Evolutionary conservation across 2,797 vertebrate genomes (phyloP).

Genomic region (Pseudochirops corinnae): DNA sequence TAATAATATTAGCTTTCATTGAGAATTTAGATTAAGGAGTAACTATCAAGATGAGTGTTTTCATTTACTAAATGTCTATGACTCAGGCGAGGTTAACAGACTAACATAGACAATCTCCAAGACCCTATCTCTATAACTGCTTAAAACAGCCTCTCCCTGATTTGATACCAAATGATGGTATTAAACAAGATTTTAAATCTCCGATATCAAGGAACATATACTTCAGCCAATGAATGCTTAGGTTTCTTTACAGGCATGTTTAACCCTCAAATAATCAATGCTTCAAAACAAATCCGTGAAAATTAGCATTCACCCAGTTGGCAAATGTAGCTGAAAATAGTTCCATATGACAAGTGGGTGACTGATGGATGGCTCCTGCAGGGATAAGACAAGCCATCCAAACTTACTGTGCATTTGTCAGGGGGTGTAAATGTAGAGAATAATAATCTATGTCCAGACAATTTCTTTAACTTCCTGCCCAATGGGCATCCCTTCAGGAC

Average conservation of each 20-base stretch:
- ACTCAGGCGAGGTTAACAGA: conserved; percentile 9
- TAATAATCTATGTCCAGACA: conserved; percentile 30
- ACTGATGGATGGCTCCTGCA: conserved; percentile 10
- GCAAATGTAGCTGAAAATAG: conserved; percentile 63
- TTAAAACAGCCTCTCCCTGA: conserved; percentile 10
- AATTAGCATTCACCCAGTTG: conserved; percentile 56
- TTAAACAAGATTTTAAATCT: conserved; percentile 31
- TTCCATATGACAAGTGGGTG: not conserved
- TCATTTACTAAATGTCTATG: conserved; percentile 26
- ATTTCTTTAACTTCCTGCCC: not conserved
- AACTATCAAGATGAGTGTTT: not conserved
- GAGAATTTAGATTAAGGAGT: conserved; percentile 38
- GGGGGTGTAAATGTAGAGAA: conserved; percentile 30
- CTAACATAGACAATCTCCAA: conserved; percentile 10
- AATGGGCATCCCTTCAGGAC: not conserved
- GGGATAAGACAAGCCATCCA: conserved; percentile 44
- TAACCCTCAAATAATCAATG: conserved; percentile 50
- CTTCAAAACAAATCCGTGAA: conserved; percentile 64
- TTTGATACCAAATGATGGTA: conserved; percentile 5
- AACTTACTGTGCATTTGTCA: conserved; percentile 28
- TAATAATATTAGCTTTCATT: not conserved
- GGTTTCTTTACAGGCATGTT: conserved; percentile 52
- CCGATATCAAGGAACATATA: conserved; percentile 21
- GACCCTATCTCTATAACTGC: conserved; percentile 17
- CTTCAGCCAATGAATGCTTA: conserved; percentile 28